phyloP scores from a whole-genome alignment of 1,140 invertebrate species.

The Drosophila sturtevanti region DNA sequence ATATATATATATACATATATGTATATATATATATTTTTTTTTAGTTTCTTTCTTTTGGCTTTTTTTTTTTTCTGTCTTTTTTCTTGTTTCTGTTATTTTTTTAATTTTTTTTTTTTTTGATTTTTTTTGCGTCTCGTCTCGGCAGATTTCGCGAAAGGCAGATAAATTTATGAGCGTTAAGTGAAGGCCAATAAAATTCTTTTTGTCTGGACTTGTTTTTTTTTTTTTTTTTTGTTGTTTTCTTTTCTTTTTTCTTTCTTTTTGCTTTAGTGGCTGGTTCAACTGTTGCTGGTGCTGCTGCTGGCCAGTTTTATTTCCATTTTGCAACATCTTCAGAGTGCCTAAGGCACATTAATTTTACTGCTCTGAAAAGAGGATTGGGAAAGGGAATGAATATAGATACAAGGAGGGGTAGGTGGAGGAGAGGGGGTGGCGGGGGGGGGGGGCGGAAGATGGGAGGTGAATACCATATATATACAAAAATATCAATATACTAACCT shows the following conservation, averaged over 20 bases:
- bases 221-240: slow-evolving; percentile 4
- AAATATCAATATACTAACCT: neutral
- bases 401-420: neutral
- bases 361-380: slow-evolving; percentile 6
- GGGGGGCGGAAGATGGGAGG: neutral
- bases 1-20: no score
- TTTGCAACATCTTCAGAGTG: slow-evolving; percentile 38
- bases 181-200: slow-evolving; percentile 78
- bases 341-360: slow-evolving; percentile 52
- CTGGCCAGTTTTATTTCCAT: slow-evolving; percentile 51
- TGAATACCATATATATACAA: neutral
- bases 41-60: slow-evolving; percentile 51
- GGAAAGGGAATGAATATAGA: no score
- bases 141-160: slow-evolving; percentile 54
- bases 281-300: slow-evolving; percentile 10
- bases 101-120: slow-evolving; percentile 22
- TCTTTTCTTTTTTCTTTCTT: slow-evolving; percentile 23
- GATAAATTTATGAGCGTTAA: slow-evolving; percentile 79
- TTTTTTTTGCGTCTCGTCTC: slow-evolving; percentile 39
- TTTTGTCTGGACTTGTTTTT: slow-evolving; percentile 70
- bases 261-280: slow-evolving; percentile 9
- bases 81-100: slow-evolving; percentile 3
- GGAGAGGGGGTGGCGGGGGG: neutral
- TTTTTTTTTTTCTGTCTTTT: slow-evolving; percentile 8
- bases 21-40: slow-evolving; percentile 32